Conservation (phyloP, 2,888 invertebrate species). For the Herminia tarsipennalis region DNA sequence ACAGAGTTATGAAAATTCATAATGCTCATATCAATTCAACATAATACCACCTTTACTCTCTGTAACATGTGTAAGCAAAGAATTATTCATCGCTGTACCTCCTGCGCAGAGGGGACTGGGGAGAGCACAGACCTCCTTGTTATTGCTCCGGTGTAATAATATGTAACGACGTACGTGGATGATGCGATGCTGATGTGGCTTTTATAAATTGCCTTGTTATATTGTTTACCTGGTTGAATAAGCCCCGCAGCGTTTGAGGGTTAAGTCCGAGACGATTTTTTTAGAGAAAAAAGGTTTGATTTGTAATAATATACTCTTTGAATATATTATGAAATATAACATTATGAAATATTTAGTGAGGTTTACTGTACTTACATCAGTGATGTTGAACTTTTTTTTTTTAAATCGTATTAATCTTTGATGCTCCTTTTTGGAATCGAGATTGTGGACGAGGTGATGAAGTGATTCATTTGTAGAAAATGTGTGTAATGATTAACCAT, state of each 20-base stretch:
- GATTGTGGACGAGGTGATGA: no score
- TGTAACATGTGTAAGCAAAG: slow-evolving; percentile 10
- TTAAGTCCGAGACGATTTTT: neutral
- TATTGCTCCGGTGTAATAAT: slow-evolving; percentile 4
- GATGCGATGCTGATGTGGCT: slow-evolving; percentile 4
- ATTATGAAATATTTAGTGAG: no score
- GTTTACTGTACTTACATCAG: no score
- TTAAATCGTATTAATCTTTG: no score
- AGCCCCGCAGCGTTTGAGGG: neutral
- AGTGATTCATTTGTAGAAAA: no score
- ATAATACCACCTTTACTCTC: neutral
- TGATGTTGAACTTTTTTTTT: no score
- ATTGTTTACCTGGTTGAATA: slow-evolving; percentile 7
- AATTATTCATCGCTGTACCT: slow-evolving; percentile 10
- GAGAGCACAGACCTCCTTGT: neutral
- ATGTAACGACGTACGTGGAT: slow-evolving; percentile 5
- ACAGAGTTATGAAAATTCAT: neutral
- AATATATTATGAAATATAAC: no score
- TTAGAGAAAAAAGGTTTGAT: no score
- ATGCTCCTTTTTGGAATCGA: no score
- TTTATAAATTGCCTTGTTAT: slow-evolving; percentile 7
- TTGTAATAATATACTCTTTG: no score
- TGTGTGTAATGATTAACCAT: no score
- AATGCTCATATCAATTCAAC: slow-evolving; percentile 3
- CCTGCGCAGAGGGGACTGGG: neutral